These are phyloP conservation scores for Thyatira batis DNA, from an alignment of 2,888 invertebrate species.

Conservation along the genomic window DNA sequence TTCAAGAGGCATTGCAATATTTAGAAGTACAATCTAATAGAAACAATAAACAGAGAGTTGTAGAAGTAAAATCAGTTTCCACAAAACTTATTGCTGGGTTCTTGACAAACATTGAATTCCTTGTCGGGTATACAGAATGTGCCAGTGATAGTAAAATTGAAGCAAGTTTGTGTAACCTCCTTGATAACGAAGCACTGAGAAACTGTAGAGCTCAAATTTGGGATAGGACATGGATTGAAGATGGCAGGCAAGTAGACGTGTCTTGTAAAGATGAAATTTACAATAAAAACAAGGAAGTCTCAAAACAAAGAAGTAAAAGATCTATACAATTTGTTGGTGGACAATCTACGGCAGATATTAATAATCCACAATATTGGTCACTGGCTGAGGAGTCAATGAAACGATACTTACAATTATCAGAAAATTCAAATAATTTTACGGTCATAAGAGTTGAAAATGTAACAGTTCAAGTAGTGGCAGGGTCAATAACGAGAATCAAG, in stretches of 20 bases:
- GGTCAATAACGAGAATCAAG: slow-evolving; percentile 73
- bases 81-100: slow-evolving; percentile 80
- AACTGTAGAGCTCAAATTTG: slow-evolving; percentile 67
- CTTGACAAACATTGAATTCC: slow-evolving; percentile 81
- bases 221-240: slow-evolving; percentile 83
- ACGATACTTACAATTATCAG: slow-evolving; percentile 33
- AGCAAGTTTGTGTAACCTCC: slow-evolving; percentile 45
- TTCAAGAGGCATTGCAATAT: slow-evolving; percentile 58
- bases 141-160: slow-evolving; percentile 50
- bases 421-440: slow-evolving; percentile 22
- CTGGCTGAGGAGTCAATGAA: slow-evolving; percentile 42
- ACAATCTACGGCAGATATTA: slow-evolving; percentile 16
- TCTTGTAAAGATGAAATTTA: slow-evolving; percentile 39
- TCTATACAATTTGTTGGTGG: slow-evolving; percentile 24
- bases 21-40: slow-evolving; percentile 61
- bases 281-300: slow-evolving; percentile 13
- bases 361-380: slow-evolving; percentile 27
- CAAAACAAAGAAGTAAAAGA: slow-evolving; percentile 26
- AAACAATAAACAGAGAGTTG: slow-evolving; percentile 58
- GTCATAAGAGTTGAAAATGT: slow-evolving; percentile 58
- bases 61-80: slow-evolving; percentile 67
- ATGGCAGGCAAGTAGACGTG: slow-evolving; percentile 63
- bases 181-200: slow-evolving; percentile 47
- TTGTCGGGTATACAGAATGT: slow-evolving; percentile 82
- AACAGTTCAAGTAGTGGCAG: slow-evolving; percentile 71